Evolutionary conservation across 2,113 vertebrate species (phyloP).

Genomic region (Rynchops niger): DNA sequence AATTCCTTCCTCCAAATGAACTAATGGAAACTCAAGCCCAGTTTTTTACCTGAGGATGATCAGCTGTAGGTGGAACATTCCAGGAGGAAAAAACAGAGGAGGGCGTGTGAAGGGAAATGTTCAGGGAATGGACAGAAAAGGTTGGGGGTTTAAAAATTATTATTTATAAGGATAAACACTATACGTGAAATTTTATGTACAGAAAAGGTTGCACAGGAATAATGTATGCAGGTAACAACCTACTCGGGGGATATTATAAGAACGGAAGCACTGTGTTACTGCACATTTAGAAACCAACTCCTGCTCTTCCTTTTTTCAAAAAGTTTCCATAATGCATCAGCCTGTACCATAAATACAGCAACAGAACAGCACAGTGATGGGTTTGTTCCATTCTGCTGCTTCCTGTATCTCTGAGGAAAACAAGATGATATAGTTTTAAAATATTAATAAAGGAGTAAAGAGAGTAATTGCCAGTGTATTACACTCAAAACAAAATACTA

Average conservation of each 20-base stretch:
- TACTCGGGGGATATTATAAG: rapidly evolving
- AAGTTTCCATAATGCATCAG: not conserved
- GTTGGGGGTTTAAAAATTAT: not conserved
- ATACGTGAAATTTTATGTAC: not conserved
- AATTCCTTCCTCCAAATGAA: not conserved
- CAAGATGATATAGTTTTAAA: not conserved
- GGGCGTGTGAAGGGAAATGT: not conserved
- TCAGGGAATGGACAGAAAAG: not conserved
- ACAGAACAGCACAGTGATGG: not conserved
- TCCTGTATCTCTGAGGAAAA: constrained; percentile 3
- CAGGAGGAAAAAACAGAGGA: not conserved
- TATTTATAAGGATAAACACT: not conserved
- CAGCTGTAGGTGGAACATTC: not conserved
- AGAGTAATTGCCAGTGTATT: not conserved
- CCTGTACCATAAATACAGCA: not conserved
- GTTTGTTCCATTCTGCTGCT: not conserved
- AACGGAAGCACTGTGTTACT: not conserved
- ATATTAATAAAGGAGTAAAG: constrained; percentile 22
- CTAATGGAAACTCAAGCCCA: not conserved
- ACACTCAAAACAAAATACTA: not conserved
- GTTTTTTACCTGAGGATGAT: not conserved
- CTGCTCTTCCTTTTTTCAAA: not conserved
- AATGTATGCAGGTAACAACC: not conserved
- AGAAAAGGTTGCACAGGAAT: not conserved
- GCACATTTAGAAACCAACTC: not conserved